These are phyloP conservation scores for Melanotus villosus DNA, from an alignment of 2,888 invertebrate genomes.

Conservation along the genomic window DNA sequence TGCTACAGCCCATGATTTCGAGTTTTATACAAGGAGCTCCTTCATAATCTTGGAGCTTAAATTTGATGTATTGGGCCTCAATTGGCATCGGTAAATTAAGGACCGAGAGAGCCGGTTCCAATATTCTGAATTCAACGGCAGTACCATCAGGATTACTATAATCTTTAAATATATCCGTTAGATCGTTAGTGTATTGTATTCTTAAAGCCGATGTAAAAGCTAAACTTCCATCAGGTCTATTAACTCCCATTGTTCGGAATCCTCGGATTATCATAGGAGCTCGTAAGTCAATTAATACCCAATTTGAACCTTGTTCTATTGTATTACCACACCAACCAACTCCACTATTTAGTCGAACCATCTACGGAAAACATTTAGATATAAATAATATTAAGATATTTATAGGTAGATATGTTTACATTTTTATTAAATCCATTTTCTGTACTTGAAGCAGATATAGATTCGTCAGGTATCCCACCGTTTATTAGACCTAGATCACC, in stretches of 20 bases:
- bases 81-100: slow-evolving; percentile 92
- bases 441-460: slow-evolving; percentile 86
- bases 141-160: slow-evolving; percentile 95
- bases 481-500: slow-evolving; percentile 90
- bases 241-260: slow-evolving; percentile 91
- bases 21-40: slow-evolving; percentile 91
- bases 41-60: slow-evolving; percentile 87
- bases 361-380: too few species aligned
- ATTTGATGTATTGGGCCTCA: slow-evolving; percentile 89
- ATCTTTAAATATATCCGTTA: slow-evolving; percentile 91
- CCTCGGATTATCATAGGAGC: slow-evolving; percentile 92
- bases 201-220: slow-evolving; percentile 93
- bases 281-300: slow-evolving; percentile 89
- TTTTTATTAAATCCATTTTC: slow-evolving; percentile 88
- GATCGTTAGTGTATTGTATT: slow-evolving; percentile 89
- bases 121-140: slow-evolving; percentile 91
- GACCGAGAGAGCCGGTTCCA: slow-evolving; percentile 92
- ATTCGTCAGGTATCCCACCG: slow-evolving; percentile 91
- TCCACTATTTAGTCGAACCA: slow-evolving; percentile 86
- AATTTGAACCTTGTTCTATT: slow-evolving; percentile 88
- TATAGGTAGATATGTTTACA: slow-evolving; percentile 69
- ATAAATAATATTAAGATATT: too few species aligned
- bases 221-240: slow-evolving; percentile 84
- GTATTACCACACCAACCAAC: slow-evolving; percentile 93
- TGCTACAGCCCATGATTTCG: slow-evolving; percentile 93